phyloP scores from a whole-genome alignment of 2,888 invertebrate species.

The Agrochola lota region DNA sequence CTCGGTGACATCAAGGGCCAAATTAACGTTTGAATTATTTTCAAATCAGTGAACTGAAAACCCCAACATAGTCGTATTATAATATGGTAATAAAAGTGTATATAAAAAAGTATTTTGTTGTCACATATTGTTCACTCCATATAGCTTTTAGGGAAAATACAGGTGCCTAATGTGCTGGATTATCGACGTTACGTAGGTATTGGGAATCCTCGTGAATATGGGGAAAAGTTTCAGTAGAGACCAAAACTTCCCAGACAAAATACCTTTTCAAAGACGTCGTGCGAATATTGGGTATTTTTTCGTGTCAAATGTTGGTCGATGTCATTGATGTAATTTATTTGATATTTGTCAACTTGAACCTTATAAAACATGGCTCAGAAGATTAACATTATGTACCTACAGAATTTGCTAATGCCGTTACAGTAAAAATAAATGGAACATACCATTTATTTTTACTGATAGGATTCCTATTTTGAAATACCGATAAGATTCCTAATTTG shows the following conservation, averaged over 20 bases:
- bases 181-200: constrained; percentile 36
- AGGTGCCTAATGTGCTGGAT: constrained; percentile 51
- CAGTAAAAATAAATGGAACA: background rate
- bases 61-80: constrained; percentile 43
- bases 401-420: background rate
- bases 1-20: constrained; percentile 51
- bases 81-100: constrained; percentile 46
- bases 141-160: constrained; percentile 18
- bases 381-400: background rate
- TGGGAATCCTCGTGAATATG: constrained; percentile 12
- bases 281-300: constrained; percentile 15
- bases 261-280: constrained; percentile 30
- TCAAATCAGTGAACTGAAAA: constrained; percentile 65
- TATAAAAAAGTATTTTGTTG: constrained; percentile 40
- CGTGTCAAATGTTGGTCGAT: background rate
- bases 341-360: background rate
- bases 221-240: constrained; percentile 12
- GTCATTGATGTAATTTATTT: background rate
- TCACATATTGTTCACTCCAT: constrained; percentile 42
- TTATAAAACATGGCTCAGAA: background rate
- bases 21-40: constrained; percentile 62
- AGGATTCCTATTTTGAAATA: background rate
- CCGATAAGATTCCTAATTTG: background rate
- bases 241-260: constrained; percentile 44
- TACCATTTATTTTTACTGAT: too few relatives aligned